These are phyloP conservation scores for Chrysaora quinquecirrha DNA, from an alignment of 30 jellyfish, hydroid and myxozoan species.

Conservation along the genomic window DNA sequence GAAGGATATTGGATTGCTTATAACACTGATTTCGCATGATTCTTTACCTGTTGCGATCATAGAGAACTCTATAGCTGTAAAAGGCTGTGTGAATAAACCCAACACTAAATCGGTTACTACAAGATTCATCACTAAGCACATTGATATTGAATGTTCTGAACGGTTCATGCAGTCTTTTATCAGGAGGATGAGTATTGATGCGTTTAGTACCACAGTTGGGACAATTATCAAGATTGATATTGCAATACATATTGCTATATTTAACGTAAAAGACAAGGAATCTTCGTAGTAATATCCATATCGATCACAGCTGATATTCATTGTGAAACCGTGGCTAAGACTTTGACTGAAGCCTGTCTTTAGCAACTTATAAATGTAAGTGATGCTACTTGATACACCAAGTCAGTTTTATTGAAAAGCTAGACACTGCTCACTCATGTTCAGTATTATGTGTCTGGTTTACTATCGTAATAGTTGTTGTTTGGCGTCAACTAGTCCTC, in stretches of 20 bases:
- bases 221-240: neutral
- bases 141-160: constrained; percentile 22
- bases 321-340: too few relatives aligned
- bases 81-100: constrained; percentile 51
- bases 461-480: too few relatives aligned
- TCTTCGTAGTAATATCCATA: constrained; percentile 44
- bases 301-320: too few relatives aligned
- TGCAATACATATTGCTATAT: constrained; percentile 9
- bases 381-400: too few relatives aligned
- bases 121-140: constrained; percentile 8
- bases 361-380: too few relatives aligned
- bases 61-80: constrained; percentile 21
- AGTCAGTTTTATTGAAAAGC: too few relatives aligned
- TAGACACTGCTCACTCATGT: too few relatives aligned
- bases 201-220: constrained; percentile 34
- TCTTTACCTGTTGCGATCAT: constrained; percentile 22
- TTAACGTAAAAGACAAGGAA: constrained; percentile 13
- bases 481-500: too few relatives aligned
- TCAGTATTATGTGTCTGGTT: too few relatives aligned
- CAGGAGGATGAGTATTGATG: constrained; percentile 19
- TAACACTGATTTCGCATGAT: constrained; percentile 19
- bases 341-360: too few relatives aligned
- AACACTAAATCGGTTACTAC: constrained; percentile 33
- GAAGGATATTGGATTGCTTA: constrained; percentile 45
- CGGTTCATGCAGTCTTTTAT: neutral